A percentile compares a stretch with the other conserved stretches of the same genome.
phyloP scores from a whole-genome alignment of 2,888 invertebrate genomes.

The Xestia ashworthii region DNA sequence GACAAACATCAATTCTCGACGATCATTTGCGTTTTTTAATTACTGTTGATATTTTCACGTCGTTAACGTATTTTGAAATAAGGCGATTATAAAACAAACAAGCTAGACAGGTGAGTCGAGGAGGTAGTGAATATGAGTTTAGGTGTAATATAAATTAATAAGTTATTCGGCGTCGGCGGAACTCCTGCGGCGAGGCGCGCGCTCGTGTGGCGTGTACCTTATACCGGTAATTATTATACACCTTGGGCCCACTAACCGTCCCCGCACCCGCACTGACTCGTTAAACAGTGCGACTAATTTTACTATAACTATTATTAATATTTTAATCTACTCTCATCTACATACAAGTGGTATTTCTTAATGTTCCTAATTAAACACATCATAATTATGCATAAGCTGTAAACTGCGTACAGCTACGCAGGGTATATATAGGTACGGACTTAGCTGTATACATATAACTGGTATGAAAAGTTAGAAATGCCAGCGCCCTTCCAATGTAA shows the following conservation, averaged over 20 bases:
- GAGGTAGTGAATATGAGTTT: constrained; percentile 83
- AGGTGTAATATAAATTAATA: constrained; percentile 89
- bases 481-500: constrained; percentile 44
- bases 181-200: constrained; percentile 79
- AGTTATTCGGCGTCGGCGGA: constrained; percentile 82
- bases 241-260: constrained; percentile 65
- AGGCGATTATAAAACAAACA: constrained; percentile 87
- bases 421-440: constrained; percentile 14
- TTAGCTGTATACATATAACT: constrained; percentile 6
- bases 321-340: constrained; percentile 64
- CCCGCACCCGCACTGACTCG: constrained; percentile 63
- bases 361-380: constrained; percentile 67
- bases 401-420: constrained; percentile 43
- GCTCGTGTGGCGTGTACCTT: constrained; percentile 65
- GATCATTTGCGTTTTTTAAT: constrained; percentile 87
- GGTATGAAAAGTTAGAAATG: constrained; percentile 42
- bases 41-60: constrained; percentile 88
- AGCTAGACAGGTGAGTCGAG: constrained; percentile 87
- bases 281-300: constrained; percentile 66
- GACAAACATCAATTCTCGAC: constrained; percentile 81
- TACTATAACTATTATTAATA: constrained; percentile 64
- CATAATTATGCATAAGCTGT: constrained; percentile 61
- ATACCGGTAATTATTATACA: constrained; percentile 72
- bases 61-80: constrained; percentile 85
- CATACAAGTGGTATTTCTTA: constrained; percentile 65